Evolutionary conservation across 2,797 vertebrate genomes (phyloP).

Genomic region (Enteromius argenteus): DNA sequence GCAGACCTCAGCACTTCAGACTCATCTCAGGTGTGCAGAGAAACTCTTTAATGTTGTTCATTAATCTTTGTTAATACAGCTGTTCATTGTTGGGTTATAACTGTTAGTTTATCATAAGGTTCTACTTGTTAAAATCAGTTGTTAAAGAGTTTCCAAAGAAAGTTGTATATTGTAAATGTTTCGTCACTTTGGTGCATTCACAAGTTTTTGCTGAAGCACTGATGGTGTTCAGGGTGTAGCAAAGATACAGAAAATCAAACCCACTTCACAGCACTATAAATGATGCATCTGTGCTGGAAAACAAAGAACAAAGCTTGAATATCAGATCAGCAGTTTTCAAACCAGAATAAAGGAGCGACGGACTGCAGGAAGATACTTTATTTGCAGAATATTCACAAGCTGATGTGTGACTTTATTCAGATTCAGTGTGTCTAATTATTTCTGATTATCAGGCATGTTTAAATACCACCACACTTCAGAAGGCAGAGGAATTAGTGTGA

Average conservation of each 20-base stretch:
- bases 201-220: not conserved
- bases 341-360: not conserved
- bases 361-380: not conserved
- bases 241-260: not conserved
- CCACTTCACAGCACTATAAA: not conserved
- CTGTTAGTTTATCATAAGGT: no score
- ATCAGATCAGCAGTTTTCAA: not conserved
- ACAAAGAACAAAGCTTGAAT: not conserved
- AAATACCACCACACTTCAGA: not conserved
- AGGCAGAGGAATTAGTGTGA: not conserved
- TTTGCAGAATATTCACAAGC: slow-evolving; percentile 16
- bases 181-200: not conserved
- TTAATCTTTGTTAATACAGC: not conserved
- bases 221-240: not conserved
- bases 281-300: not conserved
- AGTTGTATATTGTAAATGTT: not conserved
- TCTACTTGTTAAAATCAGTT: no score
- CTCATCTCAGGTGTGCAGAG: no score
- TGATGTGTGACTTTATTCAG: not conserved
- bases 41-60: no score
- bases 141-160: not conserved
- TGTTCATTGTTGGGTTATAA: not conserved
- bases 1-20: no score
- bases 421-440: not conserved
- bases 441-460: not conserved